A percentile compares a stretch with the other conserved stretches of the same genome.
Evolutionary conservation across 2,888 invertebrate species (phyloP).

Genomic region (Metopia argyrocephala): DNA sequence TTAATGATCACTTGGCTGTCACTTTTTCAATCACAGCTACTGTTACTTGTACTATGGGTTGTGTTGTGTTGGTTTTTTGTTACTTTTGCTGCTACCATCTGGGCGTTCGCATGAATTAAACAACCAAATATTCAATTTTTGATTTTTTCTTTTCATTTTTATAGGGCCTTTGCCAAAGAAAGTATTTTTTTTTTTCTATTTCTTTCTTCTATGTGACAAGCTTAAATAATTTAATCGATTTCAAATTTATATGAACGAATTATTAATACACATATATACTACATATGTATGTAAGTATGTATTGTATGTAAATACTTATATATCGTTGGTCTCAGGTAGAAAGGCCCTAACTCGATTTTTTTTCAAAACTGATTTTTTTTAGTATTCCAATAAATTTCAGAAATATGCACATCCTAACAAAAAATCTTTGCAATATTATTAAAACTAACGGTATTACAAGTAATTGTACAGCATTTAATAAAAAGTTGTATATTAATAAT

Average conservation of each 20-base stretch:
- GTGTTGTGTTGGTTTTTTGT: slow-evolving; percentile 12
- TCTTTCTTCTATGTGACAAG: slow-evolving; percentile 53
- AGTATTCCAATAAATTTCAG: no score
- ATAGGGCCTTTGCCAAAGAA: slow-evolving; percentile 55
- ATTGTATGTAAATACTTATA: no score
- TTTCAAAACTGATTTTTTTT: no score
- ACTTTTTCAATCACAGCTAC: no score
- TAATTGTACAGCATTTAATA: no score
- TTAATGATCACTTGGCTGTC: slow-evolving; percentile 36
- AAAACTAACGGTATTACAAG: no score
- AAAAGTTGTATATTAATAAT: no score
- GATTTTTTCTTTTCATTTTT: slow-evolving; percentile 29
- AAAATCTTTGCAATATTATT: no score
- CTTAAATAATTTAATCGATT: slow-evolving; percentile 53
- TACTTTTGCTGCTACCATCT: slow-evolving; percentile 40
- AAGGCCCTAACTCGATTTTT: no score
- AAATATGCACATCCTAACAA: no score
- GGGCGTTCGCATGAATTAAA: slow-evolving; percentile 44
- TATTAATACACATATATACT: slow-evolving; percentile 3
- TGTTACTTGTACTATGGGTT: slow-evolving; percentile 20
- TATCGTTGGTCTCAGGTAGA: no score
- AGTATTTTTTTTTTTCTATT: slow-evolving; percentile 44
- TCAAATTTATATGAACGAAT: slow-evolving; percentile 27
- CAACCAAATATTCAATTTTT: slow-evolving; percentile 15
- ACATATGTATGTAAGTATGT: no score